Evolutionary conservation across 1,140 invertebrate genomes (phyloP), one percentile per base, ranked within the genome.

Genomic region (Palaemon carinicauda): DNA sequence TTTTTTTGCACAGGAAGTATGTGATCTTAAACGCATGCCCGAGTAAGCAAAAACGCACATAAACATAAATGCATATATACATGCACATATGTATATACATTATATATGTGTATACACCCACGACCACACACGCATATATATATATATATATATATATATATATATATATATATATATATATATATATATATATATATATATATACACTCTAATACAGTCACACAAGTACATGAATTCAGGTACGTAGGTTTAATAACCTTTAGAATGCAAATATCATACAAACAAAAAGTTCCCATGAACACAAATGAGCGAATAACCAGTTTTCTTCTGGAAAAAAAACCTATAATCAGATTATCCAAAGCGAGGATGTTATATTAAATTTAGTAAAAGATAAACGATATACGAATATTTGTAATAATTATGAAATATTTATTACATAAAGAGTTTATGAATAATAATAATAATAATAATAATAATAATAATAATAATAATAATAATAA

Each of bases 131-230:
- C 17, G 17, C 17, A 60, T 60, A 60, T 60, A 60, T 60, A 60
- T 60, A 60, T 60, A 60, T 60, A 60, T 60, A 60, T 60, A 60
- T 60, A 60, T 60, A 60, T 60, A 60, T 60, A 60, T 60, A 60
- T 60, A 60, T 60, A 60, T 60, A 60, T 60, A 60, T 60, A 60
- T 60, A 60, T 60, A 60, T 60, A 60, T 60, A 60, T 60, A 27
- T 60, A 60, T 60, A 27, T 60, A 12, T 5, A 21, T 60, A 60
- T 27, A 60, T 60, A 60, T 60, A 60, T 60, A 60, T 60, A 60
- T 60, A 60, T 60, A 60, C 17, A 60, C 17, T 14, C 17, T 14
- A 14, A 60, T 60, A 60, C 17, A 60, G 10, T 14, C 17, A 60
- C 17, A 60, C 17, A 60, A 14, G 17, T 60, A 60, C 4, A 60